Base-by-base conservation (phyloP, 1,140 invertebrate genomes). In the Aphidius gifuensis region DNA sequence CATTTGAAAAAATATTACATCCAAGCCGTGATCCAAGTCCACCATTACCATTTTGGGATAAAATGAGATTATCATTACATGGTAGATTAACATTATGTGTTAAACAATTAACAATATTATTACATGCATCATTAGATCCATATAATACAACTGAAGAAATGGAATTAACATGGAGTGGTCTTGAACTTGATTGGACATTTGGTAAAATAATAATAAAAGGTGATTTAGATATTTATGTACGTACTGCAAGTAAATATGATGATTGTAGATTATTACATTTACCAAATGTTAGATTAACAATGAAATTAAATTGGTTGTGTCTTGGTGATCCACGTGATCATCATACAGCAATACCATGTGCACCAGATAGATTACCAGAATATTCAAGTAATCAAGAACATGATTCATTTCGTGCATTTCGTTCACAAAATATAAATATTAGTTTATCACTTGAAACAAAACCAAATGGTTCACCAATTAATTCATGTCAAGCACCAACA, bases 91-190 rank as follows among this genome's bases (percentile, higher is more conserved):
- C 94, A 0, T 86, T 96, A 68, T 89, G 91, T 59, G 89, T 93
- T 8, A 86, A 90, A 69, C 90, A 92, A 70, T 84, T 98, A 64
- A 94, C 93, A 3, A 87, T 97, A 16, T 81, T 95, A 45, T 75
- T 99, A 69, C 96, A 98, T 77, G 95, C 95, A 4, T 97, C 95
- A 0, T 82, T 97, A 5, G 96, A 99, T 84, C 97, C 97, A 0
- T 99, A 98, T 74, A 99, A 99, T 75, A 96, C 93, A 0, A 99
- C 97, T 0, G 97, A 99, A 78, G 92, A 99, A 79, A 98, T 99
- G 93, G 97, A 99, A 78, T 83, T 98, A 21, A 92, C 93, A 0
- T 99, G 97, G 95, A 90, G 87, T 6, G 87, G 94, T 67, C 84
- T 97, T 1, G 89, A 92, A 21, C 88, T 99, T 69, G 94, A 99